phyloP scores from a whole-genome alignment of 2,113 vertebrate genomes.

The Atlantisia rogersi region DNA sequence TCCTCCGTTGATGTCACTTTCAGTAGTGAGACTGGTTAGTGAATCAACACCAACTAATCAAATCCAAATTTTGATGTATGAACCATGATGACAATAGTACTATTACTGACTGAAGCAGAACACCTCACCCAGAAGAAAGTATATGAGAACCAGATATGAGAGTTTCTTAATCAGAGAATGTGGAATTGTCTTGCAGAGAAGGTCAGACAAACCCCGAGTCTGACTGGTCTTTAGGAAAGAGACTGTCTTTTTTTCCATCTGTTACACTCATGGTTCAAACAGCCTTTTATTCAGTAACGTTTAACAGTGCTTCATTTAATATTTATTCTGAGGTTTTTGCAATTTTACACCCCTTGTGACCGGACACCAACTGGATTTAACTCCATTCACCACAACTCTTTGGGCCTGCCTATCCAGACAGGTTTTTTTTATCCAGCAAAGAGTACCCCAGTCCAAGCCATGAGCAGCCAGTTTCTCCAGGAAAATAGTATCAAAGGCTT shows the following conservation, averaged over 20 bases:
- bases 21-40: constrained; percentile 6
- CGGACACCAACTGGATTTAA: not conserved
- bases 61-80: constrained; percentile 34
- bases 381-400: not conserved
- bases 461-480: not conserved
- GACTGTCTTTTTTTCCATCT: not conserved
- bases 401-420: no score
- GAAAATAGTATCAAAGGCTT: not conserved
- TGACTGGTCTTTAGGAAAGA: constrained; percentile 25
- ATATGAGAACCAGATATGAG: constrained; percentile 13
- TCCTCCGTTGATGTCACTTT: not conserved
- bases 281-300: not conserved
- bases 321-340: not conserved
- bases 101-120: not conserved
- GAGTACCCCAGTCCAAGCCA: accelerated
- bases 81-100: not conserved
- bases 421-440: not conserved
- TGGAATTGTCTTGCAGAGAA: constrained; percentile 25
- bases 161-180: constrained; percentile 7
- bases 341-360: not conserved
- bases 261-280: not conserved
- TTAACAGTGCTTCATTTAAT: not conserved
- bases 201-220: constrained; percentile 36
- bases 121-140: not conserved
- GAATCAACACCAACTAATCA: constrained; percentile 41